phyloP scores from a whole-genome alignment of 1,140 invertebrate genomes.

The Leptinotarsa lineolata region DNA sequence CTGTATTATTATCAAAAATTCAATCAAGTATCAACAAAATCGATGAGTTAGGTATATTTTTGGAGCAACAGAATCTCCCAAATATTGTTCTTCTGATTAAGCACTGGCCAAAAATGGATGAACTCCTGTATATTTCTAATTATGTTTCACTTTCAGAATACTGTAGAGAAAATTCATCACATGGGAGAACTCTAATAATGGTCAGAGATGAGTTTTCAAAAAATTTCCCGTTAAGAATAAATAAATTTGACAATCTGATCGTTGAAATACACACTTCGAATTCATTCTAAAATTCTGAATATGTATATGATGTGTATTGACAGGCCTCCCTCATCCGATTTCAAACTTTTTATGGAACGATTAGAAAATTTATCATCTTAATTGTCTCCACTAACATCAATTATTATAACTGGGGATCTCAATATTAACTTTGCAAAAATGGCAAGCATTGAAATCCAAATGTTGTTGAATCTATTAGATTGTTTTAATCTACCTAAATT shows the following conservation, averaged over 20 bases:
- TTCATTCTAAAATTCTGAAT: slow-evolving; percentile 13
- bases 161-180: not conserved
- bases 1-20: too few relatives aligned
- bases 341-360: slow-evolving; percentile 14
- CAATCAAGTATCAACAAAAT: too few relatives aligned
- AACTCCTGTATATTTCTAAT: not conserved
- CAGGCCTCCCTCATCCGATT: not conserved
- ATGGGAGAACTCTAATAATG: slow-evolving; percentile 3
- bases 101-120: not conserved
- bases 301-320: slow-evolving; percentile 1
- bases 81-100: too few relatives aligned
- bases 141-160: slow-evolving; percentile 4
- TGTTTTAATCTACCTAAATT: too few relatives aligned
- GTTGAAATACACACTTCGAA: not conserved
- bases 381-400: slow-evolving; percentile 9
- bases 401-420: slow-evolving; percentile 4
- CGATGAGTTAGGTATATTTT: too few relatives aligned
- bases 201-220: slow-evolving; percentile 3
- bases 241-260: slow-evolving; percentile 13
- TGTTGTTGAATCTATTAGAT: too few relatives aligned
- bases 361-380: slow-evolving; percentile 16
- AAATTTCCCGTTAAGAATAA: not conserved
- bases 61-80: too few relatives aligned
- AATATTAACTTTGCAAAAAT: slow-evolving; percentile 7
- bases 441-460: slow-evolving; percentile 7